These are phyloP conservation scores for Tichodroma muraria DNA, from an alignment of 2,113 vertebrate species.

Conservation along the genomic window DNA sequence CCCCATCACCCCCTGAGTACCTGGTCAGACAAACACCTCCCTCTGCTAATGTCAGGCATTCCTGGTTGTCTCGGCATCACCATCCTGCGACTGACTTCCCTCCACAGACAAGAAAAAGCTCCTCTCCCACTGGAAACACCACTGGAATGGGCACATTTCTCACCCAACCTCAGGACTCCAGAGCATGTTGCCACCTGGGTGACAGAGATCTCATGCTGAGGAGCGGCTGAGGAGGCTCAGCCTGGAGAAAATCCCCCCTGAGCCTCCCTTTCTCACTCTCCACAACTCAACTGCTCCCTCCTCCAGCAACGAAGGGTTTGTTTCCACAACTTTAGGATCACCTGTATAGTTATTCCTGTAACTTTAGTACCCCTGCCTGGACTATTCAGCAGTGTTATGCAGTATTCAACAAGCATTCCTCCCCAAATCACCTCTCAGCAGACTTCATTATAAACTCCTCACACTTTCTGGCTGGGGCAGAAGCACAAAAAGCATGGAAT, in stretches of 20 bases:
- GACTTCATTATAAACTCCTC: background rate
- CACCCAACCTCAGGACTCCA: accelerated
- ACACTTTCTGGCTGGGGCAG: background rate
- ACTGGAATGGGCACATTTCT: background rate
- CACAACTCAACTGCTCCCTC: background rate
- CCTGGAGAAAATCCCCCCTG: background rate
- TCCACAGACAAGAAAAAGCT: background rate
- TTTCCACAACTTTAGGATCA: background rate
- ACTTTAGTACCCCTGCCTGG: background rate
- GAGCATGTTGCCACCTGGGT: background rate
- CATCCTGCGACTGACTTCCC: background rate
- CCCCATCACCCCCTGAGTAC: background rate
- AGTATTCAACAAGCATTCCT: background rate
- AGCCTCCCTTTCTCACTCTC: background rate
- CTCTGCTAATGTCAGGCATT: background rate
- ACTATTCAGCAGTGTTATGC: background rate
- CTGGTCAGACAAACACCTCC: background rate
- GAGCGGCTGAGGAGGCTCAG: background rate
- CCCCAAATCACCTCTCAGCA: background rate
- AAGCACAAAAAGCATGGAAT: accelerated
- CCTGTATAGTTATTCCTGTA: no score
- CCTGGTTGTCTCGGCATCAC: accelerated
- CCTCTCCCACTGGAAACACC: background rate
- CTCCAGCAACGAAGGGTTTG: background rate
- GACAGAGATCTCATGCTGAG: background rate